A percentile compares a stretch with the other conserved stretches of the same genome.
phyloP scores from a whole-genome alignment of 2,113 vertebrate species.

The Macrotis lagotis region DNA sequence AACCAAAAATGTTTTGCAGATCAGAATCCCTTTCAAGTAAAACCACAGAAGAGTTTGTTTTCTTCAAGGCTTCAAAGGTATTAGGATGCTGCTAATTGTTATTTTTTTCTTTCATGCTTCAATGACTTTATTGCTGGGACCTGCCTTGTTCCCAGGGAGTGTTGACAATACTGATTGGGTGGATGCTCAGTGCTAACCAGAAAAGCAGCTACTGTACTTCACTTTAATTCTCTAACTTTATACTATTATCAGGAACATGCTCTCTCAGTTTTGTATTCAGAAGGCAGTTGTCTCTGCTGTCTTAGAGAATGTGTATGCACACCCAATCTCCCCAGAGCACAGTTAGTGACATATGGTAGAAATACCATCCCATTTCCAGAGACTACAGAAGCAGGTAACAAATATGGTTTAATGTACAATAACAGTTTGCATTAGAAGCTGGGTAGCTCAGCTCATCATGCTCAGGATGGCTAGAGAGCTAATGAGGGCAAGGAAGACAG shows the following conservation, averaged over 20 bases:
- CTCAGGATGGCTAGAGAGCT: not conserved
- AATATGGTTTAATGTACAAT: not conserved
- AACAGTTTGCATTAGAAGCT: not conserved
- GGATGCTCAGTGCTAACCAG: constrained; percentile 15
- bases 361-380: not conserved
- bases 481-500: not conserved
- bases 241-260: not conserved
- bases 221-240: constrained; percentile 36
- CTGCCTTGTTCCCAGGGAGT: not conserved
- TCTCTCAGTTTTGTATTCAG: not conserved
- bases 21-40: not conserved
- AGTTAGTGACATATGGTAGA: not conserved
- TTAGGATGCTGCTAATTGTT: constrained; percentile 66
- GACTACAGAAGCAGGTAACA: not conserved
- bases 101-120: constrained; percentile 53
- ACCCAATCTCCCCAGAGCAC: not conserved
- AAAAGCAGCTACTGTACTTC: not conserved
- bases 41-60: constrained; percentile 63
- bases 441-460: not conserved
- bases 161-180: constrained; percentile 46
- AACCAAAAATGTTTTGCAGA: constrained; percentile 72
- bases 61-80: constrained; percentile 63
- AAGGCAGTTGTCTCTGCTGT: not conserved
- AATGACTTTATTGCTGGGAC: constrained; percentile 47
- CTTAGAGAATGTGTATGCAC: not conserved